Evolutionary conservation across 1,140 invertebrate species (phyloP), one percentile per base, ranked within the genome.

Genomic region (Drosophila nigrodunni): DNA sequence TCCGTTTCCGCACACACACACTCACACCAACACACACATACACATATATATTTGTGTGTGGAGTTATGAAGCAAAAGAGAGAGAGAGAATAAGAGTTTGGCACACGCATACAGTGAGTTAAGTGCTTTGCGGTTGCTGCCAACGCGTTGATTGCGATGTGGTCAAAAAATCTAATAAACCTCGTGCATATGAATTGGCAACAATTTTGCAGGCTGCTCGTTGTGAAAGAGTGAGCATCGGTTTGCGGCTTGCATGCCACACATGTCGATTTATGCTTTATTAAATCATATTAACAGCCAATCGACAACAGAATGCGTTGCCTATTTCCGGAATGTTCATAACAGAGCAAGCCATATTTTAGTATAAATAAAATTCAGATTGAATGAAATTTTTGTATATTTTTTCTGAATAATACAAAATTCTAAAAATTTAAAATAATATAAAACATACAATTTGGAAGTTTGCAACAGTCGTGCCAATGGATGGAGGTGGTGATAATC

Each of bases 211-310:
- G 41, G 4, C 25, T 30, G 25, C 6, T 39, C 10, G 8, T 39
- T 9, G 37, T 39, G 37, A 10, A 10, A 39, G 10, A 10, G 37
- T 8, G 37, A 9, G 37, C 37, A 39, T 39, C 7, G 37, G 37
- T 10, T 39, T 8, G 41, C 11, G 41, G 35, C 35, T 25, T 37
- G 52, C 30, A 37, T 37, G 52, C 41, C 52, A 57, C 52, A 55
- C 52, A 55, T 66, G 35, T 69, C 62, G 55, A 77, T 65, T 61
- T 64, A 64, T 66, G 66, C 49, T 71, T 80, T 77, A 81, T 71
- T 81, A 58, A 85, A 85, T 44, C 77, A 81, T 86, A 85, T 87
- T 78, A 86, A 78, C 74, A 74, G 65, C 15, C 82, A 85, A 85
- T 81, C 66, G 67, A 58, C 35, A 64, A 25, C 58, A 8, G n/a